Percentiles rank a stretch among this genome's conserved stretches.
Conservation (phyloP, 2,113 vertebrate genomes). For the Numenius arquata region DNA sequence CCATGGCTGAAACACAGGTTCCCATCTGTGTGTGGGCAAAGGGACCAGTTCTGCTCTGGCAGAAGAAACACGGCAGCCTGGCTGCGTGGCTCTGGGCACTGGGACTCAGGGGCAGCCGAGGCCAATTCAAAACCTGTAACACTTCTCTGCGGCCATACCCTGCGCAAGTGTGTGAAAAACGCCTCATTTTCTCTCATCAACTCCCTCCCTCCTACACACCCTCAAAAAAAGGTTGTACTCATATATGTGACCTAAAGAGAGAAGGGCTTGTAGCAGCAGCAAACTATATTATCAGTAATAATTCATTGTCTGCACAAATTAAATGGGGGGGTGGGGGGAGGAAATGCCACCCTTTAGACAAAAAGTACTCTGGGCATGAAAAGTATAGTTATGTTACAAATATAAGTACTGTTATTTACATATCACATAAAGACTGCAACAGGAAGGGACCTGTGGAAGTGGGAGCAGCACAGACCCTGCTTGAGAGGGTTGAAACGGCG, state of each 20-base stretch:
- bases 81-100: rapidly evolving
- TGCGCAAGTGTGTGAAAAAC: rapidly evolving
- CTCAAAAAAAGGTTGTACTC: neutral
- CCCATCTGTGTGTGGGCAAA: neutral
- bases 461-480: neutral
- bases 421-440: neutral
- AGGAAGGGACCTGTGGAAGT: neutral
- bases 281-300: neutral
- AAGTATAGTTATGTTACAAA: neutral
- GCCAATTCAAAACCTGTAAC: neutral
- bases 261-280: neutral
- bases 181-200: neutral
- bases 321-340: rapidly evolving
- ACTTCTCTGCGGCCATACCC: neutral
- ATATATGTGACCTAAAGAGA: neutral
- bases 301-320: neutral
- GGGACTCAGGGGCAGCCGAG: rapidly evolving
- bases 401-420: neutral
- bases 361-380: neutral
- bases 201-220: neutral
- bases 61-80: neutral
- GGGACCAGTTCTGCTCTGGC: neutral
- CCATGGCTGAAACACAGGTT: rapidly evolving
- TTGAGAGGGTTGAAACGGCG: neutral
- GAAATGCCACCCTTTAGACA: neutral